phyloP scores from a whole-genome alignment of 2,888 invertebrate genomes.

The Aspidiotus destructor region DNA sequence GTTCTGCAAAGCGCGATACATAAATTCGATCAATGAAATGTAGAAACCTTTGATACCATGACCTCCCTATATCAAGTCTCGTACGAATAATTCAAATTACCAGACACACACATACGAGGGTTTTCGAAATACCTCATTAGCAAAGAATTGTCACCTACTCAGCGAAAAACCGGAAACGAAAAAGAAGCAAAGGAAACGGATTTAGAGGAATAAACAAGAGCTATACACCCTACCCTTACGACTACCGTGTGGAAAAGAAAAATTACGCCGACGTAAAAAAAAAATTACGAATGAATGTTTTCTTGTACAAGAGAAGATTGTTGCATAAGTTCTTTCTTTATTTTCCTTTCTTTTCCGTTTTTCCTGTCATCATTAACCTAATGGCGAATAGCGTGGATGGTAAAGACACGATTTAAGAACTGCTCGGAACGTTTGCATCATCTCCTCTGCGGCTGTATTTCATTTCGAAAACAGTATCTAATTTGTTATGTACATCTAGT shows the following conservation, averaged over 20 bases:
- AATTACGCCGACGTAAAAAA: background rate
- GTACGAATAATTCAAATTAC: too few relatives aligned
- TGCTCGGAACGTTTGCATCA: slow-evolving; percentile 23
- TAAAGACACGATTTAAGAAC: slow-evolving; percentile 20
- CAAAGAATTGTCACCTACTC: too few relatives aligned
- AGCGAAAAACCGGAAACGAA: too few relatives aligned
- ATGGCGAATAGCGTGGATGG: slow-evolving; percentile 24
- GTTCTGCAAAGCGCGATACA: too few relatives aligned
- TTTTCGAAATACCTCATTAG: too few relatives aligned
- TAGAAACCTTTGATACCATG: too few relatives aligned
- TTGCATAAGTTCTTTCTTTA: slow-evolving; percentile 27
- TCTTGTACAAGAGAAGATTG: background rate
- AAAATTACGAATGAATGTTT: background rate
- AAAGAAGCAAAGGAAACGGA: too few relatives aligned
- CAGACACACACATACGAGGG: too few relatives aligned
- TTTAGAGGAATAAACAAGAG: too few relatives aligned
- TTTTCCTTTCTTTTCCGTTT: background rate
- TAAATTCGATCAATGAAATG: too few relatives aligned
- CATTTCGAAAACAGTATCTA: slow-evolving; percentile 12
- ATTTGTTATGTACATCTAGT: slow-evolving; percentile 26
- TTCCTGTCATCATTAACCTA: slow-evolving; percentile 26
- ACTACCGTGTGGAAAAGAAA: background rate
- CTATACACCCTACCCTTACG: background rate
- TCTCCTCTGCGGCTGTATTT: slow-evolving; percentile 15
- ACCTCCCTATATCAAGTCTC: too few relatives aligned